Conservation (phyloP, 1,140 invertebrate species). For the Pseudachorutes palmiensis region DNA sequence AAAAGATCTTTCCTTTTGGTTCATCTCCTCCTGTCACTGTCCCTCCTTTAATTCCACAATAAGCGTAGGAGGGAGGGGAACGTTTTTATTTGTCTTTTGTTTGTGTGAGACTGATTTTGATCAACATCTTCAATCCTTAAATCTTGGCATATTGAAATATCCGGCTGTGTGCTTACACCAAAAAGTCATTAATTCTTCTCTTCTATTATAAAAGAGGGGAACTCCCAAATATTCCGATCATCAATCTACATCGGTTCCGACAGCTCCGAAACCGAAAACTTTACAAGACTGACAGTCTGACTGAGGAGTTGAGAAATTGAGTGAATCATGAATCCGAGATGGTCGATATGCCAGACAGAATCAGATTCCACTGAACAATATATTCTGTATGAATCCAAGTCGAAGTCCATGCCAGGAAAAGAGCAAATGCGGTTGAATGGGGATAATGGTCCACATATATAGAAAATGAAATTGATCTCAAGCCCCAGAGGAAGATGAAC, state of each 20-base stretch:
- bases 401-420: too few relatives aligned
- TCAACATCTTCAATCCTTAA: neutral
- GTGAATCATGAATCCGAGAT: constrained; percentile 6
- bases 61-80: too few relatives aligned
- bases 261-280: neutral
- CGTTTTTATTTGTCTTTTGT: neutral
- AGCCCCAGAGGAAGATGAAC: too few relatives aligned
- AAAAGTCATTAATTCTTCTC: neutral
- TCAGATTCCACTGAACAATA: neutral
- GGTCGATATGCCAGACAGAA: neutral
- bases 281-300: neutral
- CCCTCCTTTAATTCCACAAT: too few relatives aligned
- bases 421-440: too few relatives aligned
- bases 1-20: too few relatives aligned
- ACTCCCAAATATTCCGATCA: neutral
- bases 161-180: neutral
- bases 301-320: neutral
- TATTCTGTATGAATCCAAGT: neutral
- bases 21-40: too few relatives aligned
- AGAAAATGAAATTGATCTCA: too few relatives aligned
- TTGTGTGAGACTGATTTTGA: neutral
- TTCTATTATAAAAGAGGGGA: too few relatives aligned
- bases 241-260: neutral
- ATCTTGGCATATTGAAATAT: neutral
- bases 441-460: too few relatives aligned